Conservation (phyloP, 2,888 invertebrate species). For the Mimachlamys varia region DNA sequence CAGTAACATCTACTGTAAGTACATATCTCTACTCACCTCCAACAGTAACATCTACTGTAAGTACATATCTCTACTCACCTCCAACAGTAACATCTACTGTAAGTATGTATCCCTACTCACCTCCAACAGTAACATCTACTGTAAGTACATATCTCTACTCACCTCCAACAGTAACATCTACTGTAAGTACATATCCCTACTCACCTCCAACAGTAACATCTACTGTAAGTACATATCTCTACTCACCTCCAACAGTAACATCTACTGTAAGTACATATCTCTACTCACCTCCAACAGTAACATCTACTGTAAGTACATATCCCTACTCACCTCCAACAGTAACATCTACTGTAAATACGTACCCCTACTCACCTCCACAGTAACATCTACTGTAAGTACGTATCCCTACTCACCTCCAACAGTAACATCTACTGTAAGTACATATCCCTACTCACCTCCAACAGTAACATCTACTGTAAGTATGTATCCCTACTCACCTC, state of each 20-base stretch:
- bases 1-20: constrained; percentile 83
- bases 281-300: constrained; percentile 86
- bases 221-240: no score
- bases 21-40: constrained; percentile 87
- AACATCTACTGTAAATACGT: constrained; percentile 87
- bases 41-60: constrained; percentile 84
- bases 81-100: constrained; percentile 85
- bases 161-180: constrained; percentile 85
- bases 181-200: no score
- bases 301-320: no score
- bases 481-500: constrained; percentile 88
- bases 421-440: constrained; percentile 83
- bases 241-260: constrained; percentile 85
- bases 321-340: constrained; percentile 87
- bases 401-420: constrained; percentile 87
- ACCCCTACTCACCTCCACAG: constrained; percentile 87
- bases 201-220: constrained; percentile 85
- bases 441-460: constrained; percentile 87
- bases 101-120: constrained; percentile 88
- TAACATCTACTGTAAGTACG: no score
- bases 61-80: constrained; percentile 87
- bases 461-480: constrained; percentile 84
- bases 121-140: constrained; percentile 85
- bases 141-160: constrained; percentile 88
- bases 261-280: no score